Conservation (phyloP, 2,888 invertebrate genomes). For the Heteromyza rotundicornis region DNA sequence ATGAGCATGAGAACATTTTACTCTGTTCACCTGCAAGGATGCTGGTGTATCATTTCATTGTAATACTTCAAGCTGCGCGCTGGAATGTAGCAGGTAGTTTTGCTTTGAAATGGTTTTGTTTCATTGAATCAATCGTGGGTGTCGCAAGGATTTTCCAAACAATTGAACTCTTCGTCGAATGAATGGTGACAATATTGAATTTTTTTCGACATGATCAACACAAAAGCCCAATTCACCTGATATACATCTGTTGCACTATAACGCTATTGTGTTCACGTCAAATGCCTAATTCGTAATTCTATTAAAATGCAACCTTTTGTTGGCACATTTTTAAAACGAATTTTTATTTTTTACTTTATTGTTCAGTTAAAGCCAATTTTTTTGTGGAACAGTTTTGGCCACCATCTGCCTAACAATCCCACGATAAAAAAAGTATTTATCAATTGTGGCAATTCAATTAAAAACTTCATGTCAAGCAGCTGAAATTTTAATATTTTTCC, state of each 20-base stretch:
- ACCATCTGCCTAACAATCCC: too few relatives aligned
- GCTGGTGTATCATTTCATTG: neutral
- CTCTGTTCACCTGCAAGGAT: constrained; percentile 41
- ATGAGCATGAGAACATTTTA: constrained; percentile 43
- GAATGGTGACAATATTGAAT: neutral
- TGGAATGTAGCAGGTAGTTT: constrained; percentile 33
- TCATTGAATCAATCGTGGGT: too few relatives aligned
- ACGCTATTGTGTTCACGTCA: neutral
- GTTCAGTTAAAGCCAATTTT: too few relatives aligned
- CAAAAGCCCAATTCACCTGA: neutral
- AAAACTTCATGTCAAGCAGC: neutral
- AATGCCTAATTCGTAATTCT: neutral
- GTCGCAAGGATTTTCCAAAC: constrained; percentile 38
- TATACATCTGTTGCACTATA: neutral
- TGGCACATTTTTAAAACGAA: neutral
- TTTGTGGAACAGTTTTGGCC: too few relatives aligned
- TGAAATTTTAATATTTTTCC: too few relatives aligned
- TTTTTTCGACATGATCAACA: neutral
- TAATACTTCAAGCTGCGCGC: neutral
- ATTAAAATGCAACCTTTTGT: neutral
- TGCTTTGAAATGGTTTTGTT: neutral
- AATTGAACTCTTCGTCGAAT: constrained; percentile 41
- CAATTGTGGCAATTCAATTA: too few relatives aligned
- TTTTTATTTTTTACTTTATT: too few relatives aligned
- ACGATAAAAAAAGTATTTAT: too few relatives aligned